Percentiles rank a stretch among this genome's conserved stretches.
Evolutionary conservation across 2,113 vertebrate species (phyloP).

Genomic region (Oncorhynchus kisutch): DNA sequence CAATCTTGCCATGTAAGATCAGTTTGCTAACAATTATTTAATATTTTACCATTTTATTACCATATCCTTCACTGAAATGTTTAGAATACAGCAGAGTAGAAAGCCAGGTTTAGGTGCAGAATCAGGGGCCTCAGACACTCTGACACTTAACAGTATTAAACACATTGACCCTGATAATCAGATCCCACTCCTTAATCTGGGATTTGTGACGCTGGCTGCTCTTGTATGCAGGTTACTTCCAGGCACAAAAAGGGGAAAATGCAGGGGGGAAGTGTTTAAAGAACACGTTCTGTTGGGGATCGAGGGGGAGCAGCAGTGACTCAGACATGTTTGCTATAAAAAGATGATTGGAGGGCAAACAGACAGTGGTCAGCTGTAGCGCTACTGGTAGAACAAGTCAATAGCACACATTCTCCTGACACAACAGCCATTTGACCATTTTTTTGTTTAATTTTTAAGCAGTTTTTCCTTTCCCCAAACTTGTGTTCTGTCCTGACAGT

Average conservation of each 20-base stretch:
- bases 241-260: neutral
- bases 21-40: neutral
- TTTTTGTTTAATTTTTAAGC: too few species aligned
- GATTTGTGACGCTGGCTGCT: neutral
- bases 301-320: neutral
- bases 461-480: too few species aligned
- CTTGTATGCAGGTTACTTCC: neutral
- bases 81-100: neutral
- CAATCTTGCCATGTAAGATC: neutral
- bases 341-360: neutral
- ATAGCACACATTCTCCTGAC: neutral
- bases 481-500: neutral
- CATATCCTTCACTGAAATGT: neutral
- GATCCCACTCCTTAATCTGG: slow-evolving; percentile 15
- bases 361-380: neutral
- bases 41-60: neutral
- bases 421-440: neutral
- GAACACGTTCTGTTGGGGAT: neutral
- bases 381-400: neutral
- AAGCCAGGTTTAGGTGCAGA: neutral
- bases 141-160: neutral
- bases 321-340: neutral
- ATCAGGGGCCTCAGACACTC: neutral
- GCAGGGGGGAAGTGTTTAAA: neutral
- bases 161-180: slow-evolving; percentile 3